These are phyloP conservation scores for Neosilurus hyrtlii DNA, from an alignment of 2,797 vertebrate genomes.

Conservation along the genomic window DNA sequence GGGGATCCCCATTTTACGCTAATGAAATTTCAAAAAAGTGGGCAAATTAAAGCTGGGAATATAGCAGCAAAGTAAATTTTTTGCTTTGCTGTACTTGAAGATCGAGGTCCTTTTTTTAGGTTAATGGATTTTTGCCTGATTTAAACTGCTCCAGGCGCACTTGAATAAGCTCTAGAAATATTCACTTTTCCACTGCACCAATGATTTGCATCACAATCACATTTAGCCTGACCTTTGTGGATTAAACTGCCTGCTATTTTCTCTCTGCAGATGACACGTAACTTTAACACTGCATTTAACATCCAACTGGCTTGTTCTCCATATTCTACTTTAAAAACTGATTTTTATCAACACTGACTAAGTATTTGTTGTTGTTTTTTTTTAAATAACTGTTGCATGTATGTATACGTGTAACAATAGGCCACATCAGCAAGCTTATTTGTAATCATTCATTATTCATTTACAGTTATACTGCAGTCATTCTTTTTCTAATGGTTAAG, in stretches of 20 bases:
- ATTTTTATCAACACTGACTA: not conserved
- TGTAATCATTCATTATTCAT: not conserved
- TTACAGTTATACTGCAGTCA: not conserved
- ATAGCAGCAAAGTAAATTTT: not conserved
- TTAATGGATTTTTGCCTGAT: conserved; percentile 18
- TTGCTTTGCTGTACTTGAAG: not conserved
- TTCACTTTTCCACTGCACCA: conserved; percentile 23
- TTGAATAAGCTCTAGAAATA: conserved; percentile 35
- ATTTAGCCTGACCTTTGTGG: conserved; percentile 48
- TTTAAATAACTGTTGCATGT: not conserved
- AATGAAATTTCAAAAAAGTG: no score
- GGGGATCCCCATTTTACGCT: not conserved
- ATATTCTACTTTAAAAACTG: not conserved
- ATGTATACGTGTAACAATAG: not conserved
- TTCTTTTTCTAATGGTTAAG: no score
- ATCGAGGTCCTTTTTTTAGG: conserved; percentile 19
- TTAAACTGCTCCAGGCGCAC: conserved; percentile 30
- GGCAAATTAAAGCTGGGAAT: not conserved
- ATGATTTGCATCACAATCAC: conserved; percentile 44
- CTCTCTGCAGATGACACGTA: conserved; percentile 38
- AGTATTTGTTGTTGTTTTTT: not conserved
- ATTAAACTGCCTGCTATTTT: conserved; percentile 38
- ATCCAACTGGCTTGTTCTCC: not conserved
- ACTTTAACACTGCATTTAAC: conserved; percentile 17
- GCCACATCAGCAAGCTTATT: not conserved